Evolutionary conservation across 2,113 vertebrate species (phyloP).

Genomic region (Penelope pileata): DNA sequence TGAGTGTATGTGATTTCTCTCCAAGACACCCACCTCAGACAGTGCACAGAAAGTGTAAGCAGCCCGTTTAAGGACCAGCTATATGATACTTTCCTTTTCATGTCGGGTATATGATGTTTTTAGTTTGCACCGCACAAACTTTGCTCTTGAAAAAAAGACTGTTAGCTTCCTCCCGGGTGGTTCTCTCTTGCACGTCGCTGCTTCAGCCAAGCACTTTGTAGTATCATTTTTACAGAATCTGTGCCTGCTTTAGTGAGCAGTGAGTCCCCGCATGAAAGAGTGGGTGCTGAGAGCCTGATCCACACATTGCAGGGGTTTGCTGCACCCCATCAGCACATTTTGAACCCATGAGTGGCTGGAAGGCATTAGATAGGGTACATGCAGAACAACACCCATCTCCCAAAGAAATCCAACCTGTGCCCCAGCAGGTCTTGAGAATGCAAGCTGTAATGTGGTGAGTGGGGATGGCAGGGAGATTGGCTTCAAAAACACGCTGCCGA

Average conservation of each 20-base stretch:
- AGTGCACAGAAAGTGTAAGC: neutral
- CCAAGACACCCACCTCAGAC: neutral
- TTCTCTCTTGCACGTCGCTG: neutral
- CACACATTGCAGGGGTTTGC: neutral
- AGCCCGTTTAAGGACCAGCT: conserved; percentile 5
- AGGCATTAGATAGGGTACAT: neutral
- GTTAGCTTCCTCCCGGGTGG: neutral
- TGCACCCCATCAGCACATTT: neutral
- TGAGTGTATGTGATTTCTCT: neutral
- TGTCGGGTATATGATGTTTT: neutral
- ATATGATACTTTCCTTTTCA: neutral
- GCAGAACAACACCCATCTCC: neutral
- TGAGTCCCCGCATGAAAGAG: accelerated
- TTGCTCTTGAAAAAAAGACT: neutral
- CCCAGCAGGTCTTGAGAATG: neutral
- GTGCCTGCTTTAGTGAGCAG: neutral
- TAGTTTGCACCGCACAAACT: neutral
- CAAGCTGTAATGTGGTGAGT: accelerated
- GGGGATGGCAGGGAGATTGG: neutral
- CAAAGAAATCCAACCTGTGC: neutral
- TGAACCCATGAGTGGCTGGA: neutral
- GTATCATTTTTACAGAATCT: neutral
- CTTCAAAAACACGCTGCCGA: neutral
- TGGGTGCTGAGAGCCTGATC: neutral
- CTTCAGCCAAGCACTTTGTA: neutral